Evolutionary conservation across 2,888 invertebrate species (phyloP).

Genomic region (Noctua janthina): DNA sequence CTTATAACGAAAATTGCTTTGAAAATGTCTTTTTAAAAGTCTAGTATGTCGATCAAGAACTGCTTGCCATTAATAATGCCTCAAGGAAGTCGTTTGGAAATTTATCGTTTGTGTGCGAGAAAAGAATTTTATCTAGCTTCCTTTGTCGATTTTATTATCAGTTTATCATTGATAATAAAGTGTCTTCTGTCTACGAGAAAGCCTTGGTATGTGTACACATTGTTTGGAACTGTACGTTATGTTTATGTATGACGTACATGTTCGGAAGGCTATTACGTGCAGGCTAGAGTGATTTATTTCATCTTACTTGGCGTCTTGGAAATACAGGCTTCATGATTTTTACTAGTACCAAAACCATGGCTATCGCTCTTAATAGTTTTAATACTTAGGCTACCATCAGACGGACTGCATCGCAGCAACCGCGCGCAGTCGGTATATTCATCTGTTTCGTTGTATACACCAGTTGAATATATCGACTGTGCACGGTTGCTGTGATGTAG

Average conservation of each 20-base stretch:
- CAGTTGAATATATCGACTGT: no score
- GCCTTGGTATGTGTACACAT: slow-evolving; percentile 12
- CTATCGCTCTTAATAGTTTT: neutral
- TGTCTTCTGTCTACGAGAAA: slow-evolving; percentile 10
- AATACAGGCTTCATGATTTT: slow-evolving; percentile 22
- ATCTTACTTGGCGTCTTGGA: neutral
- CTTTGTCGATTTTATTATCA: slow-evolving; percentile 32
- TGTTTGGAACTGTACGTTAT: slow-evolving; percentile 25
- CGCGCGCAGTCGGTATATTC: no score
- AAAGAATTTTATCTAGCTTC: slow-evolving; percentile 35
- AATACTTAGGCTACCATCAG: neutral
- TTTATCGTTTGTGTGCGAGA: slow-evolving; percentile 42
- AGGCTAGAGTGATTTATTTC: slow-evolving; percentile 30
- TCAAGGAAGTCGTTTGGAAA: slow-evolving; percentile 25
- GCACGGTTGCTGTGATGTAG: no score
- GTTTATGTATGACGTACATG: slow-evolving; percentile 27
- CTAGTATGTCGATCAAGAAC: slow-evolving; percentile 1
- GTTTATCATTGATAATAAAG: slow-evolving; percentile 43
- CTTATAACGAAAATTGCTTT: neutral
- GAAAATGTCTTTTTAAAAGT: neutral
- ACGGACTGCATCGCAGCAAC: no score
- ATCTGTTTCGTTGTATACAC: no score
- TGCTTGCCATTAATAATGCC: slow-evolving; percentile 35
- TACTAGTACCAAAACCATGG: neutral
- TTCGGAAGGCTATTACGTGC: slow-evolving; percentile 18